Base-by-base conservation (phyloP, 2,888 invertebrate genomes). In the Orgyia antiqua region DNA sequence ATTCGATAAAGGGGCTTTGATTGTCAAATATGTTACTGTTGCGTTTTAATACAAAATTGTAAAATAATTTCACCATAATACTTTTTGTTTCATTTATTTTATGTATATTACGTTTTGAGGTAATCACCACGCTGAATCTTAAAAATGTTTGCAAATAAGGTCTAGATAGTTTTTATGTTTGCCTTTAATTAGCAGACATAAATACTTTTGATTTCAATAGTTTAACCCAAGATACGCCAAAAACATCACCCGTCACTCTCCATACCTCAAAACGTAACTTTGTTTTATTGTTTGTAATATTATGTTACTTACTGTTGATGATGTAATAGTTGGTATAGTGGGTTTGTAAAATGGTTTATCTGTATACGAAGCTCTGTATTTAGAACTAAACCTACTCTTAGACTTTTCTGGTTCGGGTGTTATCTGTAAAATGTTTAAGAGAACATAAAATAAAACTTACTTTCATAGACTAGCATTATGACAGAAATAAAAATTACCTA, bases 331-430 rank as follows among this genome's bases (percentile, higher is more conserved):
- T 27, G 90, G 90, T 52, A 91, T 89, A 38, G 90, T 90, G 37
- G 90, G 88, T 66, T 88, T 86, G 69, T 91, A 91, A 59, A 84
- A 86, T 28, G 90, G 89, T 54, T 87, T 86, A 31, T 89, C 87
- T 31, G 86, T 65, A 59, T 70, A 71, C 37, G 82, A 78, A 32
- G 79, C 79, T 57, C 89, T 80, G 65, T 89, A 90, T 65, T 89
- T 87, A 39, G 90, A 87, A 70, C 90, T 89, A 70, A 87, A 90
- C 54, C 88, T 77, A 63, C 78, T 79, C 58, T 80, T 76, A 50
- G 77, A 69, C 61, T 87, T 88, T 57, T 84, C 83, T 30, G 70
- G 60, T 52, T 82, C 86, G 42, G 72, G 60, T 49, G 60, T 69
- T 54, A 83, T 82, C 84, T 86, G 78, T 60, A 77, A 77, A 56